These are phyloP conservation scores for Hydrolagus colliei DNA, from an alignment of 2,797 vertebrate genomes.

Conservation along the genomic window DNA sequence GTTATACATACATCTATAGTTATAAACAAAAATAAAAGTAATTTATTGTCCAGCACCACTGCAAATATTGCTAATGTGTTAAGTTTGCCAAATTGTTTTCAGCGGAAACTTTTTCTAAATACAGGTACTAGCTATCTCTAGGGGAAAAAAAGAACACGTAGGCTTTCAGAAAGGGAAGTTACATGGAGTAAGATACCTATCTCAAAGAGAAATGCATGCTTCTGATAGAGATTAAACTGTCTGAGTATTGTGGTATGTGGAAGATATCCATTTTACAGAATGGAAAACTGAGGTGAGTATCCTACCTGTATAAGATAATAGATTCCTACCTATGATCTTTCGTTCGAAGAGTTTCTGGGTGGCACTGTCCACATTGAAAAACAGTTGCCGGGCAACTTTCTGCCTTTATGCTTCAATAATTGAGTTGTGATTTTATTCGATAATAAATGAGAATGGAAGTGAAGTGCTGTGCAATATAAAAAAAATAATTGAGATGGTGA, in stretches of 20 bases:
- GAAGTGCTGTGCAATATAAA: too few species aligned
- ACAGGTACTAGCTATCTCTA: background rate
- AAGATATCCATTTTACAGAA: background rate
- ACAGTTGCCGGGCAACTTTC: background rate
- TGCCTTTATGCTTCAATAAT: background rate
- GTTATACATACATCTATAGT: background rate
- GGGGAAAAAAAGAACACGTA: background rate
- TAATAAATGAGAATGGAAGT: background rate
- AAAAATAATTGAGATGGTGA: background rate
- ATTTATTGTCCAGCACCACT: background rate
- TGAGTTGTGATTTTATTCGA: background rate
- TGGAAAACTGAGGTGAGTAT: background rate
- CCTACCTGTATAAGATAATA: background rate
- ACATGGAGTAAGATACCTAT: background rate
- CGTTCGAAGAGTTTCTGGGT: background rate
- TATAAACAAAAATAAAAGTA: background rate
- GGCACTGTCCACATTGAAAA: background rate
- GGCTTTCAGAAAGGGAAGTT: background rate
- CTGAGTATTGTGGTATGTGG: background rate
- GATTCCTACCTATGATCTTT: background rate
- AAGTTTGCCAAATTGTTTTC: background rate
- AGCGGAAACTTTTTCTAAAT: background rate
- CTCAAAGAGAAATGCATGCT: background rate
- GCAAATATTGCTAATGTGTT: background rate
- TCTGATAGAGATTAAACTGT: background rate